Evolutionary conservation across 2,797 vertebrate species (phyloP), one percentile per base, ranked within the genome.

Genomic region (Tinamus major): DNA sequence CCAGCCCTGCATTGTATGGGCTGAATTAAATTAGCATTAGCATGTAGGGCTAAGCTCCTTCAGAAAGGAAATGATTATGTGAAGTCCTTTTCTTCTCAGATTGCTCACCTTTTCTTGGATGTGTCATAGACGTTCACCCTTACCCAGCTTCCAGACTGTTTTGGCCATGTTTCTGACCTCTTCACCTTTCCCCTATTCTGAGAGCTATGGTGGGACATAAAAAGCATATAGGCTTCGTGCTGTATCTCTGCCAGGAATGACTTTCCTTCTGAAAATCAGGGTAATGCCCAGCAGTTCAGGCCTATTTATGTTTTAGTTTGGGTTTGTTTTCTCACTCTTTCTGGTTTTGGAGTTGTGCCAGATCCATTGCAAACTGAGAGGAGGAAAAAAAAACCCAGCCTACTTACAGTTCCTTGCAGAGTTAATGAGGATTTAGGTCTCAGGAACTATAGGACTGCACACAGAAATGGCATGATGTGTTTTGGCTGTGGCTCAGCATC

Each of bases 61-160:
- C 27, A 35, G 46, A 75, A 71, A 62, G 56, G 35, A 55, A 88
- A 53, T 13, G 48, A 55, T 89, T 88, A 71, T 51, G 61, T 74
- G 51, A 87, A 94, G 41, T 44, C 70, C 46, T 83, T 85, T 92
- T 59, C 41, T 44, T 88, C 68, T 80, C 76, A 75, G n/a, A 55
- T 65, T 8, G 42, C 62, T 85, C 55, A 27, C 41, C 27, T 92
- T 69, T 53, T 35, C 62, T 68, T 68, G n/a, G 56, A 86, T 42
- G 2, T 35, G 10, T 61, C 68, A 4, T 0, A 56, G 35, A 20
- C 17, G 5, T 77, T 76, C 33, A 41, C 20, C 31, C 19, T 85
- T 33, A 19, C 15, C 8, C 20, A 41, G 27, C 9, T n/a, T 77
- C 69, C 46, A 63, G 21, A 18, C 18, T 24, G 76, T 46, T 72